Percentiles rank a stretch among this genome's conserved stretches.
These are phyloP conservation scores for Apostichopus japonicus DNA, from an alignment of 35 echinoderm and acorn worm species.

Conservation along the genomic window DNA sequence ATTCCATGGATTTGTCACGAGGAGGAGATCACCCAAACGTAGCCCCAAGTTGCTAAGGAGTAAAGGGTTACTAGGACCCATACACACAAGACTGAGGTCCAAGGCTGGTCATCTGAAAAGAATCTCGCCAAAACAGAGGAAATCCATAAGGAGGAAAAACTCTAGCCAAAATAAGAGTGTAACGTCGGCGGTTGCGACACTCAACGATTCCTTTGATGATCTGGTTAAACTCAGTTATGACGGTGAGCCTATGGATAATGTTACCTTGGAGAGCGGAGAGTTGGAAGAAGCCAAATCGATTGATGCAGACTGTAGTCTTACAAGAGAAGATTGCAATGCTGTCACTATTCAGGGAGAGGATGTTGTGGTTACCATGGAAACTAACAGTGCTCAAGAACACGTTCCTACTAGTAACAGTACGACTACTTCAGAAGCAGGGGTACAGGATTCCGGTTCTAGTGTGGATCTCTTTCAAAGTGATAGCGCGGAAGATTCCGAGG, in stretches of 20 bases:
- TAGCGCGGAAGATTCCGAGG: neutral
- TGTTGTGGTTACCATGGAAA: neutral
- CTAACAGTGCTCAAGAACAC: neutral
- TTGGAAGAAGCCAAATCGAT: neutral
- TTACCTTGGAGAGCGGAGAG: neutral
- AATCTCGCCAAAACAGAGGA: neutral
- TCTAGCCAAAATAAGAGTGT: neutral
- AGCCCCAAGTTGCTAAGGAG: constrained; percentile 43
- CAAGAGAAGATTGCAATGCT: constrained; percentile 1
- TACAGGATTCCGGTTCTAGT: neutral
- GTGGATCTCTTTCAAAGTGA: neutral
- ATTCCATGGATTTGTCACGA: neutral
- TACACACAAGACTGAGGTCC: constrained; percentile 35
- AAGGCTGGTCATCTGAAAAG: neutral
- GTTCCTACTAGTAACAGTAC: neutral
- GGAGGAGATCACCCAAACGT: neutral
- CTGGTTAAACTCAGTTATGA: neutral
- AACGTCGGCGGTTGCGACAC: neutral
- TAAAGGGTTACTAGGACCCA: neutral
- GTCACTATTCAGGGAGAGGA: neutral
- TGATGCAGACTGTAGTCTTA: neutral
- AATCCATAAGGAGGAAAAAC: neutral
- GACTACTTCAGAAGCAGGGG: neutral
- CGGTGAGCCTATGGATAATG: neutral
- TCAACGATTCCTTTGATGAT: neutral